These are phyloP conservation scores for Orestias chungarensis DNA, from an alignment of 2,797 vertebrate species.

Conservation along the genomic window DNA sequence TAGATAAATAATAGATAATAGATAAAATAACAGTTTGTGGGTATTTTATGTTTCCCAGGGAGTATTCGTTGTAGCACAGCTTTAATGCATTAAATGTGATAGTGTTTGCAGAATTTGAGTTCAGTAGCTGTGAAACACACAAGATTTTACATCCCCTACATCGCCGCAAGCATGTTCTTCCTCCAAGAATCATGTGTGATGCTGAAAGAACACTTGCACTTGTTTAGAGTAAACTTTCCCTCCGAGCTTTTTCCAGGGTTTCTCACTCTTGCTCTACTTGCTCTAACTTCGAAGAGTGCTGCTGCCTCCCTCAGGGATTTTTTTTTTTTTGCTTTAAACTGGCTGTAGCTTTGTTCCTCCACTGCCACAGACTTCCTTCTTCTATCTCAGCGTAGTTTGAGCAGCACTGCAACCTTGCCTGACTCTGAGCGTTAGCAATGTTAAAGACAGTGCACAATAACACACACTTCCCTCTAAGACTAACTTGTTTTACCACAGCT, in stretches of 20 bases:
- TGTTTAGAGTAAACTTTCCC: slow-evolving; percentile 61
- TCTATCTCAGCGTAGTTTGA: slow-evolving; percentile 34
- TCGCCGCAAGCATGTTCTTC: slow-evolving; percentile 45
- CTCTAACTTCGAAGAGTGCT: slow-evolving; percentile 60
- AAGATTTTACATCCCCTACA: slow-evolving; percentile 9
- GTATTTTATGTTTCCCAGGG: not conserved
- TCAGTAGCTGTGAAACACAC: slow-evolving; percentile 29
- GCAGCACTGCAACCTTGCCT: slow-evolving; percentile 37
- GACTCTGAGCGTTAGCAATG: slow-evolving; percentile 36
- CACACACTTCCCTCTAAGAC: slow-evolving; percentile 1
- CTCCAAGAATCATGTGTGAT: slow-evolving; percentile 45
- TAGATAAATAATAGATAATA: not conserved
- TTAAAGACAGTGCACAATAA: slow-evolving; percentile 19
- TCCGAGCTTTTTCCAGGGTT: slow-evolving; percentile 48
- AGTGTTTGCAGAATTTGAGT: slow-evolving; percentile 16
- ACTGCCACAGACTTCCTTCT: slow-evolving; percentile 19
- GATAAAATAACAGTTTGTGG: not conserved
- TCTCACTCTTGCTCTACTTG: slow-evolving; percentile 28
- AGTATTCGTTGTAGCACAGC: not conserved
- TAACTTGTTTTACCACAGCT: slow-evolving; percentile 22
- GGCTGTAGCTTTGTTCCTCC: slow-evolving; percentile 52
- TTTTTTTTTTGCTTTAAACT: slow-evolving; percentile 44
- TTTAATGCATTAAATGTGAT: not conserved
- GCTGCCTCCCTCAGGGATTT: slow-evolving; percentile 53
- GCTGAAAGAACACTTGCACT: slow-evolving; percentile 50